Evolutionary conservation across 2,888 invertebrate genomes (phyloP).

Genomic region (Clusia tigrina): DNA sequence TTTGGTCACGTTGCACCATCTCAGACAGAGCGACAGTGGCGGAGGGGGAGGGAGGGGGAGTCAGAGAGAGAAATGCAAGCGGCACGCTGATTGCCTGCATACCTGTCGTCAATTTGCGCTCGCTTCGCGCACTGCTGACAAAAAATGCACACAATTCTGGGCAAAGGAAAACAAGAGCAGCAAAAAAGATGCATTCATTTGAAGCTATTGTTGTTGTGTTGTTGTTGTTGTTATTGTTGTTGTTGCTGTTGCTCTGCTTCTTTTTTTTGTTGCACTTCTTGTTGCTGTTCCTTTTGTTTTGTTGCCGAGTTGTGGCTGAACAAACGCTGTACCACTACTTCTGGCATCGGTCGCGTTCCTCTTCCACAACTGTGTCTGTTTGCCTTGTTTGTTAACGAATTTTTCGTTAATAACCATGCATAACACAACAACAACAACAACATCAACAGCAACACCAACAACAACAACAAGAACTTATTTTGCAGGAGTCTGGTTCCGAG

Average conservation of each 20-base stretch:
- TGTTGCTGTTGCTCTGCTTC: constrained; percentile 8
- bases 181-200: no score
- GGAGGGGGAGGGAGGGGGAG: no score
- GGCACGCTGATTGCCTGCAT: no score
- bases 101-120: no score
- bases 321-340: background rate
- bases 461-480: background rate
- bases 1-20: no score
- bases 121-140: no score
- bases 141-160: no score
- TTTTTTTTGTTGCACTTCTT: background rate
- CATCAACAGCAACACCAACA: background rate
- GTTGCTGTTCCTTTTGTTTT: background rate
- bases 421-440: background rate
- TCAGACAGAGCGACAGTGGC: no score
- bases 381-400: background rate
- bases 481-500: no score
- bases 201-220: constrained; percentile 17
- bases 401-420: background rate
- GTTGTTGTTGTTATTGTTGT: constrained; percentile 16
- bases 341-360: no score
- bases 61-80: no score
- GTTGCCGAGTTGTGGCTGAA: background rate
- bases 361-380: background rate
- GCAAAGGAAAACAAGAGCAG: no score